Base-by-base conservation (phyloP, 2,888 invertebrate genomes). In the Leucania comma region DNA sequence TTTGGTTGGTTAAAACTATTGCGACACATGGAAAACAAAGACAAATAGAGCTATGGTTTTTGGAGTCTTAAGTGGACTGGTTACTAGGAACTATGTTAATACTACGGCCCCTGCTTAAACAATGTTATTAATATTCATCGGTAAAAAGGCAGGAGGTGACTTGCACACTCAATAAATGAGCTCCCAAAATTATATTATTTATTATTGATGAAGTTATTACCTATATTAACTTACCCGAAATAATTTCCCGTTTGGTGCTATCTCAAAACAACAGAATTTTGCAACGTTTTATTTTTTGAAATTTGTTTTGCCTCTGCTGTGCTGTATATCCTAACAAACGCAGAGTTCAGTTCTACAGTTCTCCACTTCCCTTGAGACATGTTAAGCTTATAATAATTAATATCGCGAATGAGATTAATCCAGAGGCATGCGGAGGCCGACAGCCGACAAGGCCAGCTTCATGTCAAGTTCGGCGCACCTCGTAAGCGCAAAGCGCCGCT, bases 391-490 rank as follows among this genome's bases (percentile, higher is more conserved):
- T 50, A 46, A 26, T 51, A 35, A 72, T 48, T 24, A 67, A 63
- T 71, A 61, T 76, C 51, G 56, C 59, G 61, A 56, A 73, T 58
- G 62, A 74, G 72, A 70, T 62, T 24, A 53, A 59, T 79, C 48
- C 71, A 62, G 67, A 74, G 58, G 75, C 69, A 83, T 68, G 83
- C 83, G 81, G 80, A 48, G 46, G 46, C 46, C 46, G 46, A 81
- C 78, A 63, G 78, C 68, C 80, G 82, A 88, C 89, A 89, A 90
- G 90, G 90, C 89, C 89, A 84, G 83, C 92, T 90, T 90, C 94
- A 94, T 94, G 95, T 95, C 94, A 95, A 95, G 95, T 95, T 94
- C 95, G 80, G 73, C 66, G 92, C 90, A 91, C 92, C 92, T 90
- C 92, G 92, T 93, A 93, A 94, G 93, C 91, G 93, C 91, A 93